A percentile compares a stretch with the other conserved stretches of the same genome.
Conservation (phyloP, 2,888 invertebrate species). For the Limnephilus auricula region DNA sequence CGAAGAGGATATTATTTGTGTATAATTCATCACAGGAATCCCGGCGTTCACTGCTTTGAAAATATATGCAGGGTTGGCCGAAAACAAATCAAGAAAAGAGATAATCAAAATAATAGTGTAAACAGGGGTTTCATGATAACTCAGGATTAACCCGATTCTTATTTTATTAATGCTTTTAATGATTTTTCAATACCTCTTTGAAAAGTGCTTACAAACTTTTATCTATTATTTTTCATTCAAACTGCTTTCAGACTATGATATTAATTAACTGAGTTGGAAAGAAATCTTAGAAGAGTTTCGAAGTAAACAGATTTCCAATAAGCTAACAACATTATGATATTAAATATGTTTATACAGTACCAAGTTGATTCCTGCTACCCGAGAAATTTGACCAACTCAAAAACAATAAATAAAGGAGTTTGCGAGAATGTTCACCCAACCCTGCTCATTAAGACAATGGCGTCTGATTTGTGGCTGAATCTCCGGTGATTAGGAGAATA, state of each 20-base stretch:
- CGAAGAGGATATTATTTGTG: slow-evolving; percentile 60
- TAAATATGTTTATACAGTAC: neutral
- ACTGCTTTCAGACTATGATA: neutral
- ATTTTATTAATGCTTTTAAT: too few relatives aligned
- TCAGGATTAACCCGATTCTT: too few relatives aligned
- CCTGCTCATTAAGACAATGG: slow-evolving; percentile 13
- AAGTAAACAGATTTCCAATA: neutral
- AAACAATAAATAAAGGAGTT: neutral
- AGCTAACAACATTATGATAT: neutral
- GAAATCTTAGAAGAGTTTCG: neutral
- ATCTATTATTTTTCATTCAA: too few relatives aligned
- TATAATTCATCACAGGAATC: slow-evolving; percentile 59
- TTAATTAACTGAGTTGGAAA: neutral
- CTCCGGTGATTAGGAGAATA: slow-evolving; percentile 2
- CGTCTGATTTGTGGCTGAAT: slow-evolving; percentile 32
- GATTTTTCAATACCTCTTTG: too few relatives aligned
- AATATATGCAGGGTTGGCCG: neutral
- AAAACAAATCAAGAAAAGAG: neutral
- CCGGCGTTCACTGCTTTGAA: neutral
- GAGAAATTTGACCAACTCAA: neutral
- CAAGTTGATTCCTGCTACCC: neutral
- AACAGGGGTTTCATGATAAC: too few relatives aligned
- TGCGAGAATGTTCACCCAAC: neutral
- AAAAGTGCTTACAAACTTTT: too few relatives aligned
- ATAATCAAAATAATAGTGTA: too few relatives aligned